Evolutionary conservation across 2,113 vertebrate species (phyloP), one percentile per base, ranked within the genome.

Genomic region (Crocuta crocuta): DNA sequence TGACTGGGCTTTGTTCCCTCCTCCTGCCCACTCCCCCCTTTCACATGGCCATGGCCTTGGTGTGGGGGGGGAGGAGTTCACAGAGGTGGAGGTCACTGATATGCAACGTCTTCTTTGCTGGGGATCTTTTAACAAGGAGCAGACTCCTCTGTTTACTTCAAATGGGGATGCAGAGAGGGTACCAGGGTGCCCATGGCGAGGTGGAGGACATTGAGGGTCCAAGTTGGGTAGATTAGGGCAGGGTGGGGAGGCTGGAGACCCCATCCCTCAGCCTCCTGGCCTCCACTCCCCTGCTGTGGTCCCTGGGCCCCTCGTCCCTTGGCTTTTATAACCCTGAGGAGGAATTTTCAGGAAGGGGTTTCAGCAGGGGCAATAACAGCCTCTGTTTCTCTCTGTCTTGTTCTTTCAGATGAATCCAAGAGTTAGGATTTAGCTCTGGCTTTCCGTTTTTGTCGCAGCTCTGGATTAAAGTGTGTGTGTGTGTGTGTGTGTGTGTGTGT

Each of bases 1-100:
- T 98, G 65, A 91, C 87, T 4, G 80, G 98, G 71, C 81, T 94
- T 39, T 45, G 26, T 17, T 71, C 6, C 28, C n/a, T 68, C 19
- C 31, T 53, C 13, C 31, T 45, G 28, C 9, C 26, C 13, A 1
- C 82, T 13, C 2, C 4, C 43, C 10, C 1, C 10, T 68, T 61
- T n/a, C 2, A 23, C 23, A 21, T 13, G 71, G 73, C 10, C 7
- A 76, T 55, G 26, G 16, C 71, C 39, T 3, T n/a, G 50, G 4
- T 0, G 58, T 2, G 16, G 58, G 2, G 58, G 58, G 53, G 48
- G 10, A 50, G 71, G 65, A n/a, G 39, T 24, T 26, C 55, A 26
- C 7, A 58, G 87, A 90, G 43, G n/a, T 12, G n/a, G 61, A 5
- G 39, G 53, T 24, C 68, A 12, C 6, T 8, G 71, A 8, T 11